Conservation (phyloP, 2,113 vertebrate species). For the Neotragus moschatus region DNA sequence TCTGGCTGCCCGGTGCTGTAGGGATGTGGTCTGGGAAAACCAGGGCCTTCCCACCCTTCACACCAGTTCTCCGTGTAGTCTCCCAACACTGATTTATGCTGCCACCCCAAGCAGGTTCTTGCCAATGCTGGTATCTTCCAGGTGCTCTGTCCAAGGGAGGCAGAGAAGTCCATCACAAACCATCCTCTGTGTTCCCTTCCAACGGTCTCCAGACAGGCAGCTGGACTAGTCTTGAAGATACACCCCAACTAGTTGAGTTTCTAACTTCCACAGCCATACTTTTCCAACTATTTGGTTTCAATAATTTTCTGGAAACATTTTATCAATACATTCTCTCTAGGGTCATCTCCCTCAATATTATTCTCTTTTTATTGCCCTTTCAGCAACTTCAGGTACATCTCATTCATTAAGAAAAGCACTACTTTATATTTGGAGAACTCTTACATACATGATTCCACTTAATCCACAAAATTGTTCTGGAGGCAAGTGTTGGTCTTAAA, state of each 20-base stretch:
- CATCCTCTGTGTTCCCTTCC: background rate
- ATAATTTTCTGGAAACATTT: background rate
- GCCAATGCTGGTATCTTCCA: background rate
- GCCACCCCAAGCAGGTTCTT: background rate
- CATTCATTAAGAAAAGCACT: background rate
- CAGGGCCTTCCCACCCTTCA: background rate
- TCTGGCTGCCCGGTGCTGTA: rapidly evolving
- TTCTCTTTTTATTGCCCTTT: background rate
- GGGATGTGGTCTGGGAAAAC: background rate
- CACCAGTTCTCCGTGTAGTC: rapidly evolving
- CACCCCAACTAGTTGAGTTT: background rate
- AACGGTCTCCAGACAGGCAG: background rate
- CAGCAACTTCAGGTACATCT: background rate
- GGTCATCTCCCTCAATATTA: background rate
- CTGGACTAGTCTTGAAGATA: background rate
- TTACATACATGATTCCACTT: background rate
- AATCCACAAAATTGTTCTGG: background rate
- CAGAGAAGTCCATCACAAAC: no score
- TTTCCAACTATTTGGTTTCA: background rate
- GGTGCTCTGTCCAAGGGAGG: background rate
- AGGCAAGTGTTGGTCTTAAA: background rate
- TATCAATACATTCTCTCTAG: background rate
- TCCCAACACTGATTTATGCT: no score
- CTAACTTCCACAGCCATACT: background rate
- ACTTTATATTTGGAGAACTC: background rate